These are phyloP conservation scores for Rousettus leschenaultii DNA, from an alignment of 2,113 vertebrate genomes.

Conservation along the genomic window DNA sequence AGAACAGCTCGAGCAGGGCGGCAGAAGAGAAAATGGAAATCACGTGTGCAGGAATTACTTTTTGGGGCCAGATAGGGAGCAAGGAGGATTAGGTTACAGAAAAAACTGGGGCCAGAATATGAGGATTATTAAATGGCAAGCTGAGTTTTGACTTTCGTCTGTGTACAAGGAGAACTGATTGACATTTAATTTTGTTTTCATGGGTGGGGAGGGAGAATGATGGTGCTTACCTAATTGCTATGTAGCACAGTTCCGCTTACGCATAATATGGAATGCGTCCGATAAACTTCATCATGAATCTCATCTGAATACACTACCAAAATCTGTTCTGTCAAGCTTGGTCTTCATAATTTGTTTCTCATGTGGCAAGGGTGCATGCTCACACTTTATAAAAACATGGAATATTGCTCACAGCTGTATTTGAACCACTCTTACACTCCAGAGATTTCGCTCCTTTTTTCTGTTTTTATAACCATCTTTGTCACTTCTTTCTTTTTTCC, in stretches of 20 bases:
- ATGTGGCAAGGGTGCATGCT: not conserved
- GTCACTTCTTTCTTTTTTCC: conserved; percentile 38
- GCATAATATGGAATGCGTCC: not conserved
- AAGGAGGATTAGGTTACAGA: not conserved
- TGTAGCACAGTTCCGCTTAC: not conserved
- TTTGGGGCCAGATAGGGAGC: not conserved
- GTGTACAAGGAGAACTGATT: not conserved
- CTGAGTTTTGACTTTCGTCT: not conserved
- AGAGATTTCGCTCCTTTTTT: conserved; percentile 42
- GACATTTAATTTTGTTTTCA: not conserved
- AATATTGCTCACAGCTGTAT: conserved; percentile 62
- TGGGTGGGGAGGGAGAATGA: not conserved
- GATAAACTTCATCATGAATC: not conserved
- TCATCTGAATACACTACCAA: not conserved
- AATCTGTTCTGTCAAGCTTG: not conserved
- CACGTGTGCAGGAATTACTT: not conserved
- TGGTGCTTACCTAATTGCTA: not conserved
- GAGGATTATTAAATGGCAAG: not conserved
- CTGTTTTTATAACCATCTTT: conserved; percentile 67
- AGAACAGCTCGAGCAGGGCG: not conserved
- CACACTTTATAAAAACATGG: conserved; percentile 41
- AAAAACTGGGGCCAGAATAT: not conserved
- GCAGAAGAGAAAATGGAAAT: not conserved
- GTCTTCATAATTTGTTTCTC: conserved; percentile 33
- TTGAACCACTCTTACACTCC: not conserved